Percentiles rank a stretch among this genome's conserved stretches.
Evolutionary conservation across 2,113 vertebrate species (phyloP).

Genomic region (Abramis brama): DNA sequence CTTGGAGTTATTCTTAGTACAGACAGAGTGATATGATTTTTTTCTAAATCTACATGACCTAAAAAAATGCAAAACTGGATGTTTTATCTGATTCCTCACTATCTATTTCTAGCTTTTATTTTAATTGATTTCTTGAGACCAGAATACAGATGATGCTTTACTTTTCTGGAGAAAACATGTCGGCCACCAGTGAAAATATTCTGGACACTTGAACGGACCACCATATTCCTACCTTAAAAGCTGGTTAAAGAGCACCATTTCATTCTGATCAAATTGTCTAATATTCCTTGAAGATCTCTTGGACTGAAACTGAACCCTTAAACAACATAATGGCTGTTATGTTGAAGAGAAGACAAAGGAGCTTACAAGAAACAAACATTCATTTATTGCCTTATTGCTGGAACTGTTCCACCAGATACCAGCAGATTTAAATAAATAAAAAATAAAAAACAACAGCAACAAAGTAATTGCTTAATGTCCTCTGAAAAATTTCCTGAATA

Average conservation of each 20-base stretch:
- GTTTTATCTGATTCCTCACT: slow-evolving; percentile 17
- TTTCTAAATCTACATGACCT: background rate
- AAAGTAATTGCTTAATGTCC: background rate
- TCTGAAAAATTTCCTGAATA: background rate
- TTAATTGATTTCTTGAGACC: background rate
- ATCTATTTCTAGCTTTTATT: background rate
- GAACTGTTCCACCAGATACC: background rate
- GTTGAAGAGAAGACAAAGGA: background rate
- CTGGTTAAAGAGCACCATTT: background rate
- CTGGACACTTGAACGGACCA: background rate
- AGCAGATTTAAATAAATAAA: too few species aligned
- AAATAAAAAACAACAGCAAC: too few species aligned
- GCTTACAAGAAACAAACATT: background rate
- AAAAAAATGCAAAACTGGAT: slow-evolving; percentile 17
- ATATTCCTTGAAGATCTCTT: background rate
- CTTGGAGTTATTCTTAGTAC: background rate
- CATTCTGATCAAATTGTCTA: background rate
- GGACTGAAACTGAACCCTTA: background rate
- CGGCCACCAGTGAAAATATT: background rate
- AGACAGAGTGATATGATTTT: background rate
- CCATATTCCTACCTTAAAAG: background rate
- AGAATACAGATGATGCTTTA: background rate
- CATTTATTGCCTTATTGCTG: background rate
- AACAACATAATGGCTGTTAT: background rate
- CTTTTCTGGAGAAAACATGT: background rate